Conservation (phyloP, 2,888 invertebrate genomes). For the Machimus rusticus region DNA sequence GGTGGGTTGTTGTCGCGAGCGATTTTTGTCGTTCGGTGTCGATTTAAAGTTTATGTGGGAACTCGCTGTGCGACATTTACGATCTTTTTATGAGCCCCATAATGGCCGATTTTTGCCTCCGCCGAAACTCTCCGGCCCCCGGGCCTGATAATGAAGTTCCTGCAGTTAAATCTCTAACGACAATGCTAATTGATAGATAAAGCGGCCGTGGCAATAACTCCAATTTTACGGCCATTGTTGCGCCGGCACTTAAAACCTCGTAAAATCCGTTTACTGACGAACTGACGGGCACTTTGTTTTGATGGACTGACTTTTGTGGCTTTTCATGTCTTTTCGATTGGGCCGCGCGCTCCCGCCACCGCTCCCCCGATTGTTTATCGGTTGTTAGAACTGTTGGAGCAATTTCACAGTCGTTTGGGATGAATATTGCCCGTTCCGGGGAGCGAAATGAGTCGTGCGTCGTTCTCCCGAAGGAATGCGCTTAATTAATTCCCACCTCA, state of each 20-base stretch:
- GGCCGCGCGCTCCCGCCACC: neutral
- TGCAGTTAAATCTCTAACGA: constrained; percentile 44
- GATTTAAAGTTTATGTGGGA: constrained; percentile 49
- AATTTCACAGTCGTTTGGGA: neutral
- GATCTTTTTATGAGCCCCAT: constrained; percentile 48
- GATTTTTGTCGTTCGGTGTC: constrained; percentile 42
- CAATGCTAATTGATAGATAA: constrained; percentile 45
- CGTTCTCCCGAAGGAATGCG: neutral
- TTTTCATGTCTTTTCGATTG: neutral
- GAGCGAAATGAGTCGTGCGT: neutral
- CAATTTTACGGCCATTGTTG: constrained; percentile 33
- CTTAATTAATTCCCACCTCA: constrained; percentile 6
- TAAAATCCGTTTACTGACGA: constrained; percentile 24
- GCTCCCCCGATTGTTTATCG: neutral
- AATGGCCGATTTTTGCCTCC: constrained; percentile 47
- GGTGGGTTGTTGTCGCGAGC: constrained; percentile 6
- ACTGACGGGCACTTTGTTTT: constrained; percentile 1
- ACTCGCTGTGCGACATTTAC: constrained; percentile 46
- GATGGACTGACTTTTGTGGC: constrained; percentile 1
- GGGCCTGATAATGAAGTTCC: constrained; percentile 39
- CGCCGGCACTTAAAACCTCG: constrained; percentile 7
- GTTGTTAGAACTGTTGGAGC: neutral
- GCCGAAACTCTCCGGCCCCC: constrained; percentile 14
- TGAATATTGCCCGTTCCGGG: neutral
- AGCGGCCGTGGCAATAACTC: constrained; percentile 36